Evolutionary conservation across 2,888 invertebrate genomes (phyloP).

Genomic region (Diachrysia chrysitis): DNA sequence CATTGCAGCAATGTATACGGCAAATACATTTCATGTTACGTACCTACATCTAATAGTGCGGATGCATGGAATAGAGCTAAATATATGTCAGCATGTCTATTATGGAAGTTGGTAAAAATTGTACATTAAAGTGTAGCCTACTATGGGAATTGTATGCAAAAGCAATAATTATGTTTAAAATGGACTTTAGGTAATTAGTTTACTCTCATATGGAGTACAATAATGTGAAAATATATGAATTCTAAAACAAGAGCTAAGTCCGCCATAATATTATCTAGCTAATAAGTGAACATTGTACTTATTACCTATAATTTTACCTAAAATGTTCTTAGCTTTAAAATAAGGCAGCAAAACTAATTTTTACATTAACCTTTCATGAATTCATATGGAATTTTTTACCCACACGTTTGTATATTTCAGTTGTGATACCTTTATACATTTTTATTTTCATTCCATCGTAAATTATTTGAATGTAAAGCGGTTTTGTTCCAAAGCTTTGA

Average conservation of each 20-base stretch:
- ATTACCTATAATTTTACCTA: not conserved
- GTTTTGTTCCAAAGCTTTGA: slow-evolving; percentile 24
- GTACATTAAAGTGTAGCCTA: not conserved
- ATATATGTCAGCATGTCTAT: not conserved
- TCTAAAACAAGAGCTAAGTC: not conserved
- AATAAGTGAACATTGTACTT: slow-evolving; percentile 3
- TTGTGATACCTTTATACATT: slow-evolving; percentile 48
- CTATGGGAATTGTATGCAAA: not conserved
- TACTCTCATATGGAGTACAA: not conserved
- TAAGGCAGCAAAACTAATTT: slow-evolving; percentile 3
- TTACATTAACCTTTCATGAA: not conserved
- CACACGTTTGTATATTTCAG: slow-evolving; percentile 20
- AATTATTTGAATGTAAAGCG: slow-evolving; percentile 38
- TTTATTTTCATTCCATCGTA: slow-evolving; percentile 55
- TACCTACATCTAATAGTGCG: too few relatives aligned
- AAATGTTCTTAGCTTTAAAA: slow-evolving; percentile 18
- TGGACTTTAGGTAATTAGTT: not conserved
- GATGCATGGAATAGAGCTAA: too few relatives aligned
- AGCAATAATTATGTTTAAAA: not conserved
- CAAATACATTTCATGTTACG: too few relatives aligned
- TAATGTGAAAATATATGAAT: not conserved
- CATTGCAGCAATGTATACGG: too few relatives aligned
- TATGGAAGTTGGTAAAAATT: not conserved
- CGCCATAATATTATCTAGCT: not conserved
- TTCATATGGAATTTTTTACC: slow-evolving; percentile 1